Percentiles rank a stretch among this genome's conserved stretches.
Conservation (phyloP, 2,113 vertebrate species). For the Prionailurus viverrinus region DNA sequence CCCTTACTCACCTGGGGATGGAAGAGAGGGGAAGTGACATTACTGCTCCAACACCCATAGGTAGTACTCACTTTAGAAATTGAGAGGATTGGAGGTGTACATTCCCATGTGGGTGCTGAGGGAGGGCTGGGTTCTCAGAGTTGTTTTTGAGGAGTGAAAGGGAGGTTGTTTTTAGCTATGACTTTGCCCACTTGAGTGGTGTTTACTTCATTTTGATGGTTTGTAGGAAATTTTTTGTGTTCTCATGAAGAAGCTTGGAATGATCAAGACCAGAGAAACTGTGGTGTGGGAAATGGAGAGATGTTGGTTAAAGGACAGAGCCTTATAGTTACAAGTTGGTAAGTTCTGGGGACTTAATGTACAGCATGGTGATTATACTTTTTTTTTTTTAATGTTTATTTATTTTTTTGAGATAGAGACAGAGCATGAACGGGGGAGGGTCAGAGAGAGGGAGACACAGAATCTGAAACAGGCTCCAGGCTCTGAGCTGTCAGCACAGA, state of each 20-base stretch:
- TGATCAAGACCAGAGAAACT: neutral
- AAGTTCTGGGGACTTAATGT: neutral
- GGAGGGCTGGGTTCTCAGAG: neutral
- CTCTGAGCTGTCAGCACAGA: too few relatives aligned
- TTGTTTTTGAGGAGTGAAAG: neutral
- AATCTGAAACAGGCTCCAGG: too few relatives aligned
- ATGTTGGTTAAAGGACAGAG: neutral
- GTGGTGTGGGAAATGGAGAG: neutral
- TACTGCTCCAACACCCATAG: neutral
- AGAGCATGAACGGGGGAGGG: too few relatives aligned
- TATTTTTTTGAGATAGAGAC: too few relatives aligned
- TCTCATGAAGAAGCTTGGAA: neutral
- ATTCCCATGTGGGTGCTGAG: neutral
- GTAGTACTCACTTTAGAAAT: neutral
- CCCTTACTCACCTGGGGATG: neutral
- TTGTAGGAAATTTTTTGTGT: neutral
- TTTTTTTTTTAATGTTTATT: too few relatives aligned
- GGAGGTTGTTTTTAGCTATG: neutral
- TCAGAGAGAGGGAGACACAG: too few relatives aligned
- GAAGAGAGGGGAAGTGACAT: neutral
- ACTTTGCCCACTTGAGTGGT: neutral
- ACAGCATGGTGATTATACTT: neutral
- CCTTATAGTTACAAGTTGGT: neutral
- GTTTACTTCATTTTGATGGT: neutral
- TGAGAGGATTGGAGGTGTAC: neutral